phyloP scores from a whole-genome alignment of 2,888 invertebrate genomes.

The Chymomyza caudatula region DNA sequence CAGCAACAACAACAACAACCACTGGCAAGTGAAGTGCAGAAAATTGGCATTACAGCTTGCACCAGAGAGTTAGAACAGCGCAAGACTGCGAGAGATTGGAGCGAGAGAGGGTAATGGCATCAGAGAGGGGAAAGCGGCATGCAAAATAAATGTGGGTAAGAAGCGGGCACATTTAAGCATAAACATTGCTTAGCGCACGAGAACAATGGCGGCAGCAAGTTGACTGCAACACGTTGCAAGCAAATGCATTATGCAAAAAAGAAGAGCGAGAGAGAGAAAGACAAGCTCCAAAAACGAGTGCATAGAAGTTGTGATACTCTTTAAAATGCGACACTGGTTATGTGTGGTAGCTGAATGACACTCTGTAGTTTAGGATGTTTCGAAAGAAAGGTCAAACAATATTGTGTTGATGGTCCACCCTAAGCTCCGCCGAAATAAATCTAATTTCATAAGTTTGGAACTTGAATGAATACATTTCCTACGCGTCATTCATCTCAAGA shows the following conservation, averaged over 20 bases:
- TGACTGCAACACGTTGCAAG: slow-evolving; percentile 28
- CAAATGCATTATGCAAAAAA: slow-evolving; percentile 5
- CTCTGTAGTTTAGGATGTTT: too few species aligned
- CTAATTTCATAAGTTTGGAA: too few species aligned
- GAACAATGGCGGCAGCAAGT: slow-evolving; percentile 39
- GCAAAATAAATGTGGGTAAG: slow-evolving; percentile 65
- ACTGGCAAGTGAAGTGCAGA: slow-evolving; percentile 53
- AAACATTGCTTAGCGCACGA: slow-evolving; percentile 61
- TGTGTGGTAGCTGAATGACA: too few species aligned
- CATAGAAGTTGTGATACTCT: background rate
- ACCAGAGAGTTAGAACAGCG: background rate
- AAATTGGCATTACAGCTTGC: slow-evolving; percentile 60
- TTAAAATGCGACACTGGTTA: too few species aligned
- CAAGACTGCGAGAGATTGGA: too few species aligned
- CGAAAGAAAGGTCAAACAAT: too few species aligned
- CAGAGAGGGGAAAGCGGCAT: slow-evolving; percentile 33
- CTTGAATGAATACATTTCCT: too few species aligned
- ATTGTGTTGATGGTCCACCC: too few species aligned
- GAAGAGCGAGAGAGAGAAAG: background rate
- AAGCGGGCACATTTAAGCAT: slow-evolving; percentile 44
- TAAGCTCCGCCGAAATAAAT: too few species aligned
- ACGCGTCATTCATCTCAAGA: too few species aligned
- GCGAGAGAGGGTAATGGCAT: background rate
- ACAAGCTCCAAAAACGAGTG: background rate
- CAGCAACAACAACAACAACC: slow-evolving; percentile 25